phyloP scores from a whole-genome alignment of 2,113 vertebrate species.

The Coturnix japonica region DNA sequence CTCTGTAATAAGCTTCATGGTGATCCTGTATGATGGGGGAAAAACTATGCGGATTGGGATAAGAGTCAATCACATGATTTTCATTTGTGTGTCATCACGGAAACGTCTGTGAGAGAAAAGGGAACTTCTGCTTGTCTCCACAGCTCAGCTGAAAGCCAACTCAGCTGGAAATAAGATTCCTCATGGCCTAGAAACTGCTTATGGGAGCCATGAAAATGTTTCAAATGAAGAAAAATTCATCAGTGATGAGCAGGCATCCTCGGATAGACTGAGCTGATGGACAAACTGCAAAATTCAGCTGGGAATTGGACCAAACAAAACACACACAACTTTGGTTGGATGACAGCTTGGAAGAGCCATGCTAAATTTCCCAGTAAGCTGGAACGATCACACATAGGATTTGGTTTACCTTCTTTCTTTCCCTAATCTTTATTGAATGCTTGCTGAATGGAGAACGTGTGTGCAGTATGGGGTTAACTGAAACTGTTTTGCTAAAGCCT shows the following conservation, averaged over 20 bases:
- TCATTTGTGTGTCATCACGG: slow-evolving; percentile 4
- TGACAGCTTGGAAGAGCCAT: neutral
- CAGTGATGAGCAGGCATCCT: neutral
- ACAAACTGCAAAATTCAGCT: slow-evolving; percentile 8
- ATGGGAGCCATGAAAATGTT: neutral
- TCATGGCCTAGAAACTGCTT: neutral
- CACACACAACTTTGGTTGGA: neutral
- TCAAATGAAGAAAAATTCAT: neutral
- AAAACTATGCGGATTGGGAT: slow-evolving; percentile 1
- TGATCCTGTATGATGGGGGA: neutral
- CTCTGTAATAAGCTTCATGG: slow-evolving; percentile 44
- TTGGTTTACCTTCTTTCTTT: neutral
- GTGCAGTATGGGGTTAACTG: neutral
- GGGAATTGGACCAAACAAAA: slow-evolving; percentile 12
- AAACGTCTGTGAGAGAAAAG: slow-evolving; percentile 45
- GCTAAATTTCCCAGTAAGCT: neutral
- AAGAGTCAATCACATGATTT: slow-evolving; percentile 39
- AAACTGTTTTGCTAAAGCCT: neutral
- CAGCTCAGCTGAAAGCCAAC: slow-evolving; percentile 9
- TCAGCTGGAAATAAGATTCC: slow-evolving; percentile 9
- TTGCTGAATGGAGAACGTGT: neutral
- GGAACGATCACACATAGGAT: neutral
- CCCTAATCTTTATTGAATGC: neutral
- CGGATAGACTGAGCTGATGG: neutral
- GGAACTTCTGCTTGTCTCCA: slow-evolving; percentile 35